These are phyloP conservation scores for Camelus dromedarius DNA, from an alignment of 2,113 vertebrate species.

Conservation along the genomic window DNA sequence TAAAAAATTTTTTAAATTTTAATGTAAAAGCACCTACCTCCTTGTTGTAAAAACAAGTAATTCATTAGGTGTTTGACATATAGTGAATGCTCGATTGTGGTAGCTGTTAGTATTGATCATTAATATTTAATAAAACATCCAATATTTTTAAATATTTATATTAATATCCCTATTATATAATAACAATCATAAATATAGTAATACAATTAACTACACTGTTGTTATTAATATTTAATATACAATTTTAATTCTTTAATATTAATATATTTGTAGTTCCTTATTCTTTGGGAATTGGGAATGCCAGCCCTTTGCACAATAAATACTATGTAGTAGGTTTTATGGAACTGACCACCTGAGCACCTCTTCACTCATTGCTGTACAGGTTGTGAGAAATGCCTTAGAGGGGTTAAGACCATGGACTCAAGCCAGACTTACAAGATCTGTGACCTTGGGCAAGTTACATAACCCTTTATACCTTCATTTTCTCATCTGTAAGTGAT, in stretches of 20 bases:
- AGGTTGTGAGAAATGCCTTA: neutral
- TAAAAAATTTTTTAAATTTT: neutral
- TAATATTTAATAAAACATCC: neutral
- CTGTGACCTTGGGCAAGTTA: conserved; percentile 6
- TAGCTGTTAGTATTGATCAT: neutral
- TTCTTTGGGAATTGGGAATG: neutral
- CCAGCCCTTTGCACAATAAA: neutral
- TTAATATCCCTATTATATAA: neutral
- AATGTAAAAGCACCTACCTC: neutral
- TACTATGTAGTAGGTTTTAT: neutral
- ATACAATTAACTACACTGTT: neutral
- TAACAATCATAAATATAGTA: neutral
- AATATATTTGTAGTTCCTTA: neutral
- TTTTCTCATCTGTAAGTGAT: conserved; percentile 44
- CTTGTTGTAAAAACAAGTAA: neutral
- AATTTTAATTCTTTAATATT: neutral
- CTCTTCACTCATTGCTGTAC: neutral
- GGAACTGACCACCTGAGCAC: no score
- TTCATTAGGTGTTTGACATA: neutral
- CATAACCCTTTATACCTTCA: neutral
- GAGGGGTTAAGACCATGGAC: fast-evolving
- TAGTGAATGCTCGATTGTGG: fast-evolving
- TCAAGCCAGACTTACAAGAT: neutral
- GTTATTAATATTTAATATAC: neutral
- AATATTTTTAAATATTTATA: neutral